phyloP scores from a whole-genome alignment of 2,888 invertebrate genomes.

The Teleiodes luculella region DNA sequence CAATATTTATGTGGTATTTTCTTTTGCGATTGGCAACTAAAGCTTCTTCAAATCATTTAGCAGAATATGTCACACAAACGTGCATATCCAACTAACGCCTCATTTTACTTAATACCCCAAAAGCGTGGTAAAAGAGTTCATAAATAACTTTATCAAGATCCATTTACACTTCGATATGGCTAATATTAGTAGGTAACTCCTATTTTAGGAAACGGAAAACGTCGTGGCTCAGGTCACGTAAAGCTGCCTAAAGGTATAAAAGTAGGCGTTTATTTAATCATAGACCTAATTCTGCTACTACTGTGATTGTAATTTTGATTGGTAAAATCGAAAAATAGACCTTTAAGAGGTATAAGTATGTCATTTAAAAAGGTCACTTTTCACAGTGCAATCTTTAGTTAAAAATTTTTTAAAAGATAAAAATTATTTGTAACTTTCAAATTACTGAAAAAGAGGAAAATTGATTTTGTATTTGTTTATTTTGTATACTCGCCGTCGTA shows the following conservation, averaged over 20 bases:
- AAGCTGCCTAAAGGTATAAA: conserved; percentile 34
- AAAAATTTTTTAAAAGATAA: too few relatives aligned
- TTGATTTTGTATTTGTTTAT: too few relatives aligned
- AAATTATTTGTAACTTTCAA: too few relatives aligned
- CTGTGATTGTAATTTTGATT: too few relatives aligned
- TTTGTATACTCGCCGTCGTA: too few relatives aligned
- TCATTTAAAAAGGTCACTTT: too few relatives aligned
- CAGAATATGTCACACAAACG: neutral
- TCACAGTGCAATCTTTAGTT: too few relatives aligned
- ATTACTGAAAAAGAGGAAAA: too few relatives aligned
- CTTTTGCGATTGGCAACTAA: too few relatives aligned
- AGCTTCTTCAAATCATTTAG: neutral
- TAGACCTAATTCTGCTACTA: conserved; percentile 10
- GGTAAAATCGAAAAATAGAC: too few relatives aligned
- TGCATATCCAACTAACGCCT: neutral
- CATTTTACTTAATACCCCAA: neutral
- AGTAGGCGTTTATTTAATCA: conserved; percentile 27
- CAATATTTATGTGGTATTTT: too few relatives aligned
- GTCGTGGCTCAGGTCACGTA: conserved; percentile 36
- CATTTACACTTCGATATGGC: conserved; percentile 31
- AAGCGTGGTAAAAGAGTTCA: conserved; percentile 7
- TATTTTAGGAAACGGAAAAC: conserved; percentile 32
- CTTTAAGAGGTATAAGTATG: too few relatives aligned
- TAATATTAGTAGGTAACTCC: conserved; percentile 17
- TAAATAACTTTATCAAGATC: conserved; percentile 28